Conservation (phyloP, 1,140 invertebrate species). For the Campoletis sonorensis region DNA sequence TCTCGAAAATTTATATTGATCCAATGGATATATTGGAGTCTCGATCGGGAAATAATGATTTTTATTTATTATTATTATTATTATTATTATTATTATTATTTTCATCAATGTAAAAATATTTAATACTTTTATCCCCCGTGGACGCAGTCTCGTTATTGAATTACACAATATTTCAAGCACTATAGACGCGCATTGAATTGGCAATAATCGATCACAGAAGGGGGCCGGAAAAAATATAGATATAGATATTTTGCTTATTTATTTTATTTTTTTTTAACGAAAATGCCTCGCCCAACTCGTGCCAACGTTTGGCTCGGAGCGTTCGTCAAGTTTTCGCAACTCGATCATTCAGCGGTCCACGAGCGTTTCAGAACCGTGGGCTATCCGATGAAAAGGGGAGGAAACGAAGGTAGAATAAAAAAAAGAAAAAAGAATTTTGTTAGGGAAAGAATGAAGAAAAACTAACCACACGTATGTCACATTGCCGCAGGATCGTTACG, state of each 20-base stretch:
- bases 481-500: slow-evolving; percentile 40
- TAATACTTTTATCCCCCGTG: background rate
- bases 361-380: background rate
- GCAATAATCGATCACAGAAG: slow-evolving; percentile 3
- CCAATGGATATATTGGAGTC: background rate
- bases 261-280: background rate
- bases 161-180: slow-evolving; percentile 13
- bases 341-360: background rate
- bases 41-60: background rate
- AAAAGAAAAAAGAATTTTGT: slow-evolving; percentile 2
- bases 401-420: background rate
- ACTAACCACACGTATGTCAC: slow-evolving; percentile 34
- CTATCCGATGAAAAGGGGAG: slow-evolving; percentile 4
- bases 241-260: background rate
- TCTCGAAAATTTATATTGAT: background rate
- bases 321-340: slow-evolving; percentile 29
- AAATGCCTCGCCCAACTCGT: slow-evolving; percentile 30
- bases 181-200: background rate
- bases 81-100: no score
- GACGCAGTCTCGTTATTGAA: slow-evolving; percentile 9
- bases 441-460: slow-evolving; percentile 18
- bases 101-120: background rate
- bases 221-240: background rate
- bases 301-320: background rate
- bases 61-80: no score